Percentiles rank a stretch among this genome's conserved stretches.
Evolutionary conservation across 2,888 invertebrate genomes (phyloP).

Genomic region (Strigamia transsilvanica): DNA sequence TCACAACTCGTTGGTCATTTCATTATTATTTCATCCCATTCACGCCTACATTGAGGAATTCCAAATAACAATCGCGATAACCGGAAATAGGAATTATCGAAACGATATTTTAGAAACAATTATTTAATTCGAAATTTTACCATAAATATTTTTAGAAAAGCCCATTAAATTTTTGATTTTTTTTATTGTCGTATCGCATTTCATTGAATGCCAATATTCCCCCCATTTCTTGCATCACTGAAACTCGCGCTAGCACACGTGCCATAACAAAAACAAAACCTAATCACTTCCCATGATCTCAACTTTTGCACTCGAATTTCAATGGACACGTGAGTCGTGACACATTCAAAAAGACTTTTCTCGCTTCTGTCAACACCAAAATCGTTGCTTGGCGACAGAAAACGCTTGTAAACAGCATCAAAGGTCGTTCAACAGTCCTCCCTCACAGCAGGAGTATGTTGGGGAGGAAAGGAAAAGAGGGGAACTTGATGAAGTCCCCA

Average conservation of each 20-base stretch:
- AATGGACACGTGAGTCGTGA: slow-evolving; percentile 5
- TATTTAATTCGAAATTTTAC: no score
- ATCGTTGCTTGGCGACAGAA: slow-evolving; percentile 15
- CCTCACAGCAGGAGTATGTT: neutral
- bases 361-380: slow-evolving; percentile 26
- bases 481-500: neutral
- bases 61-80: neutral
- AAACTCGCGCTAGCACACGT: slow-evolving; percentile 7
- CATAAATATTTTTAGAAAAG: no score
- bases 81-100: neutral
- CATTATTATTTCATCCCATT: slow-evolving; percentile 19
- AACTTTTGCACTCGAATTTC: neutral
- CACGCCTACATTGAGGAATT: neutral
- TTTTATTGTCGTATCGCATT: neutral
- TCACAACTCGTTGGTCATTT: slow-evolving; percentile 22
- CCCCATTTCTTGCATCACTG: neutral
- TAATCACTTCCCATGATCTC: neutral
- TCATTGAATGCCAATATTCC: neutral
- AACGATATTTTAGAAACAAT: neutral
- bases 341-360: neutral
- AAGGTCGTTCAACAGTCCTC: slow-evolving; percentile 10
- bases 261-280: neutral
- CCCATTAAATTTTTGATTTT: neutral
- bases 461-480: neutral
- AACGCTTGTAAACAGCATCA: slow-evolving; percentile 4